phyloP scores from a whole-genome alignment of 2,888 invertebrate species.

The Oligia latruncula region DNA sequence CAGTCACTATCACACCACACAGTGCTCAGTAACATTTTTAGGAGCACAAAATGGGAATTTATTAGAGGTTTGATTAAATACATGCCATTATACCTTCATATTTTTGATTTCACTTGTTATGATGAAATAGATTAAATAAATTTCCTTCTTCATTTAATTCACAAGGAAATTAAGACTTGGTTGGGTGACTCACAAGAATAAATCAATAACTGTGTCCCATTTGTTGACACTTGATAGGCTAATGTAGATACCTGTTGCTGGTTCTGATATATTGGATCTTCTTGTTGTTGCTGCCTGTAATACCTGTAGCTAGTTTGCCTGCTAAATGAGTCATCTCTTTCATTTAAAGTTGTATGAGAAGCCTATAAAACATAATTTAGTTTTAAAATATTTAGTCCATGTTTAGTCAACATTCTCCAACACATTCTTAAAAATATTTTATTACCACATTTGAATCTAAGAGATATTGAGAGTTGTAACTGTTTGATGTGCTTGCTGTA shows the following conservation, averaged over 20 bases:
- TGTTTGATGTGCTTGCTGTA: constrained; percentile 84
- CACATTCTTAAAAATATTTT: not conserved
- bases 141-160: not conserved
- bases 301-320: constrained; percentile 87
- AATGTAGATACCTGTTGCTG: constrained; percentile 83
- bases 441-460: constrained; percentile 85
- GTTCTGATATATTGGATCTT: constrained; percentile 88
- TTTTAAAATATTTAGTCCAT: not conserved
- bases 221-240: not conserved
- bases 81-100: not conserved
- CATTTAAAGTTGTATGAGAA: constrained; percentile 86
- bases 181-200: not conserved
- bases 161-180: not conserved
- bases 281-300: constrained; percentile 81
- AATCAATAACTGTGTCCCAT: not conserved
- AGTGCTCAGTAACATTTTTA: not conserved
- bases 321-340: constrained; percentile 88
- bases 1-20: no score
- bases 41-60: not conserved
- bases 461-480: constrained; percentile 85
- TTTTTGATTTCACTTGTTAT: not conserved
- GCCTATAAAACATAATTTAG: constrained; percentile 73
- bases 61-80: not conserved
- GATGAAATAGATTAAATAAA: not conserved
- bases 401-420: not conserved